These are phyloP conservation scores for Tiaroga cobitis DNA, from an alignment of 2,797 vertebrate genomes.

Conservation along the genomic window DNA sequence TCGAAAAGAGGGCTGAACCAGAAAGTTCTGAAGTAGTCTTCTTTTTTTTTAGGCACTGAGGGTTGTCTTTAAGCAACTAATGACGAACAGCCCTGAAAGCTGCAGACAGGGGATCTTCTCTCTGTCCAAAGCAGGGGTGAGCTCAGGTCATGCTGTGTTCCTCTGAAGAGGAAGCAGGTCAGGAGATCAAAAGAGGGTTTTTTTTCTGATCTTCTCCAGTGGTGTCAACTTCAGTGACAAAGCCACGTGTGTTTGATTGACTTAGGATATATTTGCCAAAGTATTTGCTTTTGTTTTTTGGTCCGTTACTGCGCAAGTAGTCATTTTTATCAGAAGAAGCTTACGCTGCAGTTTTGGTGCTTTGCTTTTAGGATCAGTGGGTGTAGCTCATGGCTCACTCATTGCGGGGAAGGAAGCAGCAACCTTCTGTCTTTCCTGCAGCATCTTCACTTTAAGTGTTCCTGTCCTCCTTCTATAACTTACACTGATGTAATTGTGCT, in stretches of 20 bases:
- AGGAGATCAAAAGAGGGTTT: slow-evolving; percentile 75
- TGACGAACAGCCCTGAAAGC: slow-evolving; percentile 69
- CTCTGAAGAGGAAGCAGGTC: slow-evolving; percentile 79
- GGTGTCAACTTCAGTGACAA: slow-evolving; percentile 69
- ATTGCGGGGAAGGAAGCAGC: slow-evolving; percentile 14
- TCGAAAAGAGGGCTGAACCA: slow-evolving; percentile 7
- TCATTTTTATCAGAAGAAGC: not conserved
- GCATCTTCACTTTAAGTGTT: not conserved
- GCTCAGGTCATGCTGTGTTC: slow-evolving; percentile 72
- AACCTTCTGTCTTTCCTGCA: slow-evolving; percentile 7
- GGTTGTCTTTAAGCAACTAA: slow-evolving; percentile 60
- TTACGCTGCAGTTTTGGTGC: not conserved
- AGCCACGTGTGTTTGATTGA: slow-evolving; percentile 74
- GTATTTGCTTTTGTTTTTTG: not conserved
- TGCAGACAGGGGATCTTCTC: slow-evolving; percentile 74
- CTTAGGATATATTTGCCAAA: not conserved
- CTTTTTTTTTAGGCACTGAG: slow-evolving; percentile 25
- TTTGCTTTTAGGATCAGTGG: not conserved
- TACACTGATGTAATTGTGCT: slow-evolving; percentile 41
- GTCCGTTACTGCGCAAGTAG: not conserved
- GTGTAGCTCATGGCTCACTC: slow-evolving; percentile 2
- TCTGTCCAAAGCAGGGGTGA: slow-evolving; percentile 74
- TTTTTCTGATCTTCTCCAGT: slow-evolving; percentile 66
- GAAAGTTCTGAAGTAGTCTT: slow-evolving; percentile 31
- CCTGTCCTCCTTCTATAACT: not conserved